Evolutionary conservation across 2,113 vertebrate genomes (phyloP), one percentile per base, ranked within the genome.

Genomic region (Patagioenas fasciata): DNA sequence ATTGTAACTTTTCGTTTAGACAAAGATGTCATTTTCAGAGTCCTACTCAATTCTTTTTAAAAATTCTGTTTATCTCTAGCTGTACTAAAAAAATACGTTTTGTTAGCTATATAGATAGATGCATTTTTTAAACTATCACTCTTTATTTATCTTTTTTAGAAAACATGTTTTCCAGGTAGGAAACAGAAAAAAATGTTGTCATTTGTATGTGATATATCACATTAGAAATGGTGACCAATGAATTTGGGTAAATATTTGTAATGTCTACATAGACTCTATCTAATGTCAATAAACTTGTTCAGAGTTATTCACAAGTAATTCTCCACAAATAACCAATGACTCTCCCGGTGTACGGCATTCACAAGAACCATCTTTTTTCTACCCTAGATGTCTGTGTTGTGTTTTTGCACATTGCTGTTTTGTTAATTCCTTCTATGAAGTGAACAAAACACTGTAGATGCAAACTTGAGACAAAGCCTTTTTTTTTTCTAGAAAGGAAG

Each of bases 311-410:
- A 50, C 5, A 72, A 70, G 5, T 34, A 73, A 72, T 13, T 6
- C 25, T 6, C 5, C 40, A 58, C 0, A 6, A 77, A 47, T 29
- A 47, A 5, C 5, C 34, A 47, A 0, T 47, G 65, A 12, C 7
- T 91, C 84, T 58, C 18, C 14, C 26, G 25, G 13, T 18, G 15
- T 25, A 38, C 4, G 10, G 9, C 11, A 5, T 44, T 77, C 36
- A 31, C 42, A 71, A 73, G 14, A 4, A 64, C 3, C 6, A 36
- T 4, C 2, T 6, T 34, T 88, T 65, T 24, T 40, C 26, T 11
- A 51, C 3, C 6, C 2, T 5, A 19, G 32, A n/a, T 70, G 6
- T 42, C 54, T 50, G 13, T 54, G 17, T 15, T 51, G 9, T 36
- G 14, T 31, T 88, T 88, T 80, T 77, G 9, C 7, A 56, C 3